phyloP scores from a whole-genome alignment of 2,797 vertebrate species.

The Sphenopsis melanotis region DNA sequence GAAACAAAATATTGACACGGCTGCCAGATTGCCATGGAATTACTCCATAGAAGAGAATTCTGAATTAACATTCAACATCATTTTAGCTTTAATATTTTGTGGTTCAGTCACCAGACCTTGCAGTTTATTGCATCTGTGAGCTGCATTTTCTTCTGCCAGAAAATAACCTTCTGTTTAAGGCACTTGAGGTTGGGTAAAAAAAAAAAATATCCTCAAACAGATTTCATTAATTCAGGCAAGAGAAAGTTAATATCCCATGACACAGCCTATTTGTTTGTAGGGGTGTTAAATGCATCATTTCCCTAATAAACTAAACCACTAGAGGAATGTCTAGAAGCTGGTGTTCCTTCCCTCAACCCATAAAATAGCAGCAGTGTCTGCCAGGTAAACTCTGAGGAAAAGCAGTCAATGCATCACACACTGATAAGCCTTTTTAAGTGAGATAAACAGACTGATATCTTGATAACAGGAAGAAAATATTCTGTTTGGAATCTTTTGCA shows the following conservation, averaged over 20 bases:
- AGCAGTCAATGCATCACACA: not conserved
- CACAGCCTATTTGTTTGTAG: slow-evolving; percentile 57
- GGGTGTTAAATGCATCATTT: slow-evolving; percentile 65
- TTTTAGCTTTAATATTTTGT: slow-evolving; percentile 50
- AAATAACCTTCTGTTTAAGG: slow-evolving; percentile 54
- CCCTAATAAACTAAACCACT: slow-evolving; percentile 58
- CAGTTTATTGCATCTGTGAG: slow-evolving; percentile 17
- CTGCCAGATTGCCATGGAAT: slow-evolving; percentile 9
- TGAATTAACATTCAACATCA: slow-evolving; percentile 42
- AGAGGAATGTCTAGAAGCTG: slow-evolving; percentile 36
- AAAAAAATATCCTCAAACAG: slow-evolving; percentile 2
- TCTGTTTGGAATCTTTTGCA: not conserved
- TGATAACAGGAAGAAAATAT: not conserved
- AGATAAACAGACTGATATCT: not conserved
- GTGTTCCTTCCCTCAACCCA: slow-evolving; percentile 3
- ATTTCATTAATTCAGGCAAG: slow-evolving; percentile 64
- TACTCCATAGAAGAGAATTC: not conserved
- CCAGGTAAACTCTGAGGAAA: slow-evolving; percentile 39
- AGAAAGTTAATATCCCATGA: slow-evolving; percentile 67
- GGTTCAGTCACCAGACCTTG: slow-evolving; percentile 43
- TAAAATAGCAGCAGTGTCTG: slow-evolving; percentile 16
- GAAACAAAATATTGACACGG: slow-evolving; percentile 13
- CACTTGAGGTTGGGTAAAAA: not conserved
- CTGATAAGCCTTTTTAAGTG: not conserved
- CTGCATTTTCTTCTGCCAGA: slow-evolving; percentile 41